A percentile compares a stretch with the other conserved stretches of the same genome.
These are phyloP conservation scores for Ptychodera flava DNA, from an alignment of 35 echinoderm and acorn worm species.

Conservation along the genomic window DNA sequence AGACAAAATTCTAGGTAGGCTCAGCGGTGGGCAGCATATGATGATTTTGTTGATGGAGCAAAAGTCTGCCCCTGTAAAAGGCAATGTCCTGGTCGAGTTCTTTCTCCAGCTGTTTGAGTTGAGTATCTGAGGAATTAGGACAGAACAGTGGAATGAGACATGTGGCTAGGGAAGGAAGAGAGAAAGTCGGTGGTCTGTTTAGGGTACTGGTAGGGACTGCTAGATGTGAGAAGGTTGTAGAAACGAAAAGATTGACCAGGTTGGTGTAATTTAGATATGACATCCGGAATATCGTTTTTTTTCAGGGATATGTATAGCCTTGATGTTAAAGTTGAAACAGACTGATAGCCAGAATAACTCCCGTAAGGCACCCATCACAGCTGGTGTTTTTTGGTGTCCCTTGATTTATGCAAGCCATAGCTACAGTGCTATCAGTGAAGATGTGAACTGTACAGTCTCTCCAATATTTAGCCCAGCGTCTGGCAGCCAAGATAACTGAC, in stretches of 20 bases:
- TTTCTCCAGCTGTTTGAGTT: neutral
- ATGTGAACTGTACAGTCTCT: neutral
- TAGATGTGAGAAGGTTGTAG: neutral
- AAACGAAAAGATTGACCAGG: neutral
- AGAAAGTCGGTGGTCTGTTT: neutral
- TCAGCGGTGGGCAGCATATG: neutral
- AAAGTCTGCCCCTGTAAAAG: neutral
- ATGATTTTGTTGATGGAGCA: neutral
- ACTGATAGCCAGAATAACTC: neutral
- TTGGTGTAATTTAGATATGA: neutral
- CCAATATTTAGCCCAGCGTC: neutral
- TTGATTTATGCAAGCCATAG: neutral
- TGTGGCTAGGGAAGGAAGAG: too few species aligned
- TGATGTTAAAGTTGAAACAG: neutral
- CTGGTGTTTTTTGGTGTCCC: neutral
- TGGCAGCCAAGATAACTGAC: neutral
- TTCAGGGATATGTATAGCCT: neutral
- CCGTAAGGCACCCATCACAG: neutral
- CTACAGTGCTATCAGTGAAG: neutral
- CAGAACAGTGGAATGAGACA: neutral
- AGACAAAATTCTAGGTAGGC: neutral
- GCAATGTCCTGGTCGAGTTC: neutral
- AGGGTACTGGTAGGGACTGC: neutral
- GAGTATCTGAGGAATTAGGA: neutral
- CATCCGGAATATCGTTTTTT: neutral